phyloP scores from a whole-genome alignment of 2,888 invertebrate genomes.

The Eupithecia subumbrata region DNA sequence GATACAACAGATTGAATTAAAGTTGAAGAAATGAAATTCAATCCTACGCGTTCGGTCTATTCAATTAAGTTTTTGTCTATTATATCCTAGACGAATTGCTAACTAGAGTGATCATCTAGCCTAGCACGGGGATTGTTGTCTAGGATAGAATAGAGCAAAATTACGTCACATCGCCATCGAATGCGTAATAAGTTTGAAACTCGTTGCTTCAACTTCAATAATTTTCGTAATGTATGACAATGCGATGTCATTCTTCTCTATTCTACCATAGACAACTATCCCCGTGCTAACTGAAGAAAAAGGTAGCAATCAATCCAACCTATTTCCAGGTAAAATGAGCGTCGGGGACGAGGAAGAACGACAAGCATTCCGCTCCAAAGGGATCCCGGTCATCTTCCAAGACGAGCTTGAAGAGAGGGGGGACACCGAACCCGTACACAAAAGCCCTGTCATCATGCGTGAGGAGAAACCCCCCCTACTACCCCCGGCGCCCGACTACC shows the following conservation, averaged over 20 bases:
- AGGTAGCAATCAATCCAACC: neutral
- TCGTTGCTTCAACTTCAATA: no score
- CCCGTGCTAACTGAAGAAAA: neutral
- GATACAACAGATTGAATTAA: neutral
- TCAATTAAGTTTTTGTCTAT: neutral
- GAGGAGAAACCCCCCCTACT: constrained; percentile 97
- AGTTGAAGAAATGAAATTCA: neutral
- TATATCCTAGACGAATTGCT: neutral
- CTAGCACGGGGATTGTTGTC: no score
- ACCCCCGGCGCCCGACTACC: constrained; percentile 89
- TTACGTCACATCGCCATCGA: no score
- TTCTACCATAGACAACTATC: no score
- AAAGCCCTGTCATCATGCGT: constrained; percentile 96
- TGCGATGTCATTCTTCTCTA: no score
- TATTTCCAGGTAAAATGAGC: constrained; percentile 86
- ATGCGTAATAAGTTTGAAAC: no score
- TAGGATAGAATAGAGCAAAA: no score
- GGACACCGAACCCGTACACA: constrained; percentile 93
- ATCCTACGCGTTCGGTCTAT: neutral
- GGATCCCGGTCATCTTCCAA: constrained; percentile 97
- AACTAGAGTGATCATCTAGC: neutral
- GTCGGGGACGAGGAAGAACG: constrained; percentile 91
- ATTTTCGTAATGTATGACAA: no score
- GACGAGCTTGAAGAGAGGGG: constrained; percentile 98
- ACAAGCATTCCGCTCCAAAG: constrained; percentile 92